These are phyloP conservation scores for Chrysogorgia sp. DNA, from an alignment of 92 coral and sea anemone species.

Conservation along the genomic window DNA sequence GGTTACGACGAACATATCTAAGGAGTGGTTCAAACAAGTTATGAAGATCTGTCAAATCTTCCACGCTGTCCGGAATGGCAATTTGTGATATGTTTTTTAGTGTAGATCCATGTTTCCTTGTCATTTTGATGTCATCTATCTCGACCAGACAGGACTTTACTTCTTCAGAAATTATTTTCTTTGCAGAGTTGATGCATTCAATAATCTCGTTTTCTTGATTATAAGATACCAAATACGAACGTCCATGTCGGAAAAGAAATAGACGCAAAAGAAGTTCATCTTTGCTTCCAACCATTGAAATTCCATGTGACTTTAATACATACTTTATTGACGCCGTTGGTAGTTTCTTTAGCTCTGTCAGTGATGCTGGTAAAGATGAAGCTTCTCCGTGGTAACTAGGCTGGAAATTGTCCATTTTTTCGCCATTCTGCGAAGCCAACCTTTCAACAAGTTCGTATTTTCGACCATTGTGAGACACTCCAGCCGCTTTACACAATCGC, in stretches of 20 bases:
- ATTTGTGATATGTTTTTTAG: too few relatives aligned
- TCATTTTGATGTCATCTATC: too few relatives aligned
- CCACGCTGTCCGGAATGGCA: too few relatives aligned
- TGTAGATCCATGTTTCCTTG: too few relatives aligned
- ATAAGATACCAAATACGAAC: background rate
- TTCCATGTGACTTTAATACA: background rate
- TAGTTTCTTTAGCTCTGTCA: background rate
- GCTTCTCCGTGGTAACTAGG: background rate
- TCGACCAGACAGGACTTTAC: too few relatives aligned
- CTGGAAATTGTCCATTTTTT: background rate
- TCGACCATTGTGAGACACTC: conserved; percentile 38
- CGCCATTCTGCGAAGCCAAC: background rate
- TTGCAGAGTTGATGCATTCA: too few relatives aligned
- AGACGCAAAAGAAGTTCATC: background rate
- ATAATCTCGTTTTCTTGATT: too few relatives aligned
- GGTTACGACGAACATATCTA: too few relatives aligned
- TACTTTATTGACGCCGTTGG: background rate
- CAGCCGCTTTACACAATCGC: conserved; percentile 19
- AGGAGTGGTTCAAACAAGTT: too few relatives aligned
- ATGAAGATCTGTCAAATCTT: too few relatives aligned
- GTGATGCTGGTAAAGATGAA: background rate
- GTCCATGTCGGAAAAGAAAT: background rate
- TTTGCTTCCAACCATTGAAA: background rate
- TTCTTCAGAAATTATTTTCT: too few relatives aligned
- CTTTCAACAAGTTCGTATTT: conserved; percentile 55